phyloP scores from a whole-genome alignment of 2,888 invertebrate genomes.

The Tinea pellionella region DNA sequence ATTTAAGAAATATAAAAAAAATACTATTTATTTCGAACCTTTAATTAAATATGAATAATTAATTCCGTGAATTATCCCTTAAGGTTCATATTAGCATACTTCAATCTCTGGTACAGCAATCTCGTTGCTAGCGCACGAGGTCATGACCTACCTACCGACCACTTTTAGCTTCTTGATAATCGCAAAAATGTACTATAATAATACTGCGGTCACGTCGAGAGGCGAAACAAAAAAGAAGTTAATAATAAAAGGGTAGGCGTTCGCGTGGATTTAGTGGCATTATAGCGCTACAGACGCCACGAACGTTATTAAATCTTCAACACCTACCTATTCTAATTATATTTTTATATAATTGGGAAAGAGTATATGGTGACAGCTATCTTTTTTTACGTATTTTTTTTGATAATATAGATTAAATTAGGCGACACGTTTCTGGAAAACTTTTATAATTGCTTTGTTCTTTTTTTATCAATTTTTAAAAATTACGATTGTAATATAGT shows the following conservation, averaged over 20 bases:
- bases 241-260: conserved; percentile 25
- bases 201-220: conserved; percentile 9
- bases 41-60: too few species aligned
- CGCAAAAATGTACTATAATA: not conserved
- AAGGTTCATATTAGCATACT: too few species aligned
- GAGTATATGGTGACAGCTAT: not conserved
- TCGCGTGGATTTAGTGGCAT: conserved; percentile 24
- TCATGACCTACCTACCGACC: not conserved
- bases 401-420: too few species aligned
- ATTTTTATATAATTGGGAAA: not conserved
- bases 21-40: too few species aligned
- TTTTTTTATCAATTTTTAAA: too few species aligned
- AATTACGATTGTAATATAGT: too few species aligned
- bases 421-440: too few species aligned
- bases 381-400: too few species aligned
- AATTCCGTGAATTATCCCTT: too few species aligned
- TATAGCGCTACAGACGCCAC: conserved; percentile 22
- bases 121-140: not conserved
- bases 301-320: conserved; percentile 25
- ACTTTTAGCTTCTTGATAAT: not conserved
- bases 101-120: not conserved
- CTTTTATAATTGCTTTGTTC: too few species aligned
- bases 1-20: too few species aligned
- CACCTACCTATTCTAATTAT: not conserved
- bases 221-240: conserved; percentile 18